Evolutionary conservation across 2,797 vertebrate species (phyloP).

Genomic region (Mustela erminea): DNA sequence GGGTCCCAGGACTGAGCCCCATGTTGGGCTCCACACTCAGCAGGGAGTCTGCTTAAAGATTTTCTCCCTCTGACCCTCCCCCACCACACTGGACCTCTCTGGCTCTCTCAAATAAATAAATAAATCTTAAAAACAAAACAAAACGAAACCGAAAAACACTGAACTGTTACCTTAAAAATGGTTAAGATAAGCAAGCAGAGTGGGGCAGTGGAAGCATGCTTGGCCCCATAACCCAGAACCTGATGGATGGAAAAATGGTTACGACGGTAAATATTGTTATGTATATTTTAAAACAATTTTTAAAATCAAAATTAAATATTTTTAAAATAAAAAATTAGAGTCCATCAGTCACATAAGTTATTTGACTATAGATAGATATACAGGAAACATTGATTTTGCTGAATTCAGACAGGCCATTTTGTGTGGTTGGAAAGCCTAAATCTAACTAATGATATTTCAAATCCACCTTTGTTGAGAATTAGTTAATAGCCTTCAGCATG

Average conservation of each 20-base stretch:
- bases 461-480: neutral
- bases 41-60: neutral
- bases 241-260: neutral
- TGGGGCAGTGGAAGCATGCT: neutral
- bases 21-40: neutral
- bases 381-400: neutral
- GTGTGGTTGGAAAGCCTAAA: neutral
- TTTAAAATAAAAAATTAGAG: neutral
- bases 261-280: neutral
- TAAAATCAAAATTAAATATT: neutral
- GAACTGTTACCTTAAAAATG: neutral
- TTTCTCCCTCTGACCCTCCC: neutral
- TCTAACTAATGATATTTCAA: neutral
- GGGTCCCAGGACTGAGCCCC: neutral
- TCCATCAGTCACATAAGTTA: neutral
- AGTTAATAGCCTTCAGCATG: neutral
- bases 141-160: neutral
- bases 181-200: neutral
- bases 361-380: neutral
- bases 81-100: neutral
- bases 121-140: neutral
- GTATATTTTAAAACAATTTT: neutral
- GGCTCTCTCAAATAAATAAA: neutral
- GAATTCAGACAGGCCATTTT: neutral
- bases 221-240: neutral